A percentile compares a stretch with the other conserved stretches of the same genome.
Evolutionary conservation across 2,888 invertebrate species (phyloP).

Genomic region (Cerceris rybyensis): DNA sequence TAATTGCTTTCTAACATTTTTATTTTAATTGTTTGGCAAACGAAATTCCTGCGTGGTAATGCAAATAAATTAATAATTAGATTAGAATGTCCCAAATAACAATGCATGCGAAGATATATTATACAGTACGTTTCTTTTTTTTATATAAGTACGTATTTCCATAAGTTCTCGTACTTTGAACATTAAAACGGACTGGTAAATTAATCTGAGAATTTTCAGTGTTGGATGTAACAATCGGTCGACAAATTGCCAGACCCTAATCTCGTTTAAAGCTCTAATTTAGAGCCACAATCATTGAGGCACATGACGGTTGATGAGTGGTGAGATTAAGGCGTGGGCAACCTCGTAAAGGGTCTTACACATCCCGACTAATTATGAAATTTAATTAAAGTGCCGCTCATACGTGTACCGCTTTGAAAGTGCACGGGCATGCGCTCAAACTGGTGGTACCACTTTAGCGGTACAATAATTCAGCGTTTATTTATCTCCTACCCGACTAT

Average conservation of each 20-base stretch:
- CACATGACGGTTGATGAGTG: slow-evolving; percentile 49
- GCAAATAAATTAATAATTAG: not conserved
- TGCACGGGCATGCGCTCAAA: slow-evolving; percentile 10
- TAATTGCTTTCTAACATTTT: not conserved
- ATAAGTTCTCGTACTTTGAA: not conserved
- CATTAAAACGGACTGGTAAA: not conserved
- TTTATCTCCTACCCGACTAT: slow-evolving; percentile 22
- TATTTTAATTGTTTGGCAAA: not conserved
- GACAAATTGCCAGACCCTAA: not conserved
- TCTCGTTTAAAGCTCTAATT: slow-evolving; percentile 10
- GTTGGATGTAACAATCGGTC: not conserved
- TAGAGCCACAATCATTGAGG: slow-evolving; percentile 25
- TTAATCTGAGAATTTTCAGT: too few species aligned
- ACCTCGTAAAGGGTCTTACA: slow-evolving; percentile 48
- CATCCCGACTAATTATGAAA: slow-evolving; percentile 72
- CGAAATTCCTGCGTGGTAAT: not conserved
- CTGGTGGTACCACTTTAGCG: slow-evolving; percentile 33
- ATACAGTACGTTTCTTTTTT: too few species aligned
- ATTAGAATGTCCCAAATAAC: too few species aligned
- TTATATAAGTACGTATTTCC: not conserved
- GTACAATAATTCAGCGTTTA: slow-evolving; percentile 44
- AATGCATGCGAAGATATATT: too few species aligned
- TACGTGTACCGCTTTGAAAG: slow-evolving; percentile 40
- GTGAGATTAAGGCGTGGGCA: slow-evolving; percentile 45
- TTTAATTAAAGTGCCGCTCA: slow-evolving; percentile 71